phyloP scores from a whole-genome alignment of 2,888 invertebrate genomes.

The Drosophila rubida region DNA sequence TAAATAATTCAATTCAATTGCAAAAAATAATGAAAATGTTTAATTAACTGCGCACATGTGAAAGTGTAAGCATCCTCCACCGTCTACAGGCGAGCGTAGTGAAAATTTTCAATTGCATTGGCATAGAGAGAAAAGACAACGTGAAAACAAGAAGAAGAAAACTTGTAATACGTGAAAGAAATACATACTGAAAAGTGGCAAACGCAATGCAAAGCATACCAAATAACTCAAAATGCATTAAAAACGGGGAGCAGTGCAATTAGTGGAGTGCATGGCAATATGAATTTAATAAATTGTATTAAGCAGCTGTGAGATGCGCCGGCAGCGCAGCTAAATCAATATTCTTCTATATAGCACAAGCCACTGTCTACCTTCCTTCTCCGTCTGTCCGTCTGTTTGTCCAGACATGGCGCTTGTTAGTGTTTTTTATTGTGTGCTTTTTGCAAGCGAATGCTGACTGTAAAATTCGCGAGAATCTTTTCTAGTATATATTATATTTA shows the following conservation, averaged over 20 bases:
- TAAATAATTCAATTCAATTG: slow-evolving; percentile 46
- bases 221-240: slow-evolving; percentile 4
- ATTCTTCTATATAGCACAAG: slow-evolving; percentile 43
- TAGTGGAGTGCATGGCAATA: not conserved
- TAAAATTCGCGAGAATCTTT: not conserved
- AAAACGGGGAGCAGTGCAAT: slow-evolving; percentile 6
- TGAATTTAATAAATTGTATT: slow-evolving; percentile 1
- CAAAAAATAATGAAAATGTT: slow-evolving; percentile 40
- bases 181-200: slow-evolving; percentile 69
- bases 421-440: slow-evolving; percentile 22
- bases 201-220: slow-evolving; percentile 25
- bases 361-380: slow-evolving; percentile 23
- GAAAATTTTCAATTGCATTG: slow-evolving; percentile 49
- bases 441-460: not conserved
- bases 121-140: slow-evolving; percentile 59
- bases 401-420: slow-evolving; percentile 43
- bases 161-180: slow-evolving; percentile 75
- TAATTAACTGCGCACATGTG: slow-evolving; percentile 18
- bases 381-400: slow-evolving; percentile 21
- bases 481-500: slow-evolving; percentile 25
- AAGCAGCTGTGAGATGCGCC: slow-evolving; percentile 37
- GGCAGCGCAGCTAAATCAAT: slow-evolving; percentile 66
- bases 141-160: slow-evolving; percentile 72
- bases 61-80: slow-evolving; percentile 45
- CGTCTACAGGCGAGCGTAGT: not conserved